These are phyloP conservation scores for Physocephala rufipes DNA, from an alignment of 2,888 invertebrate genomes.

Conservation along the genomic window DNA sequence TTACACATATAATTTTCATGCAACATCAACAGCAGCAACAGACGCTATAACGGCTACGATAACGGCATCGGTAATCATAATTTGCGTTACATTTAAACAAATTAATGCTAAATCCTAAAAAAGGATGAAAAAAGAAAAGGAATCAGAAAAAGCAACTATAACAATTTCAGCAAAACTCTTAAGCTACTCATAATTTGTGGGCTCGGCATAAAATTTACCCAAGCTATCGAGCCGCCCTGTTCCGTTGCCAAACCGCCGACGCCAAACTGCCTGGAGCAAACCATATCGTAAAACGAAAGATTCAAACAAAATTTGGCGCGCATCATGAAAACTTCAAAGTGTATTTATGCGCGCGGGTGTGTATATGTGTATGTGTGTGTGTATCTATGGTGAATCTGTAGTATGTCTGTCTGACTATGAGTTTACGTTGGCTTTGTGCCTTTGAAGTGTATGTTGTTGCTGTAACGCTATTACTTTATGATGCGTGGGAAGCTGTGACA, in stretches of 20 bases:
- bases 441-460: not conserved
- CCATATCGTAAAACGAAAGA: not conserved
- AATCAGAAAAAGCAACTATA: not conserved
- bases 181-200: not conserved
- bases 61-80: constrained; percentile 15
- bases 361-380: constrained; percentile 1
- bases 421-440: not conserved
- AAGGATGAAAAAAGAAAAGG: constrained; percentile 8
- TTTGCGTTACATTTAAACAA: constrained; percentile 34
- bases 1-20: no score
- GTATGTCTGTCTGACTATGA: not conserved
- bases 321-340: not conserved
- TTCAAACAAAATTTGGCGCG: constrained; percentile 21
- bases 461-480: not conserved
- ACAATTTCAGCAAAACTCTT: not conserved
- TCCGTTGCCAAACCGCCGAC: not conserved
- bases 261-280: not conserved
- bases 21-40: no score
- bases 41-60: not conserved
- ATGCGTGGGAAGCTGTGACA: constrained; percentile 51
- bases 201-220: no score
- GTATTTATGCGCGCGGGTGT: not conserved
- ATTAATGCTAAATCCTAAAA: constrained; percentile 33
- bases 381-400: no score
- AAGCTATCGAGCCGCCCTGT: no score